Evolutionary conservation across 2,888 invertebrate genomes (phyloP).

Genomic region (Lapara coniferarum): DNA sequence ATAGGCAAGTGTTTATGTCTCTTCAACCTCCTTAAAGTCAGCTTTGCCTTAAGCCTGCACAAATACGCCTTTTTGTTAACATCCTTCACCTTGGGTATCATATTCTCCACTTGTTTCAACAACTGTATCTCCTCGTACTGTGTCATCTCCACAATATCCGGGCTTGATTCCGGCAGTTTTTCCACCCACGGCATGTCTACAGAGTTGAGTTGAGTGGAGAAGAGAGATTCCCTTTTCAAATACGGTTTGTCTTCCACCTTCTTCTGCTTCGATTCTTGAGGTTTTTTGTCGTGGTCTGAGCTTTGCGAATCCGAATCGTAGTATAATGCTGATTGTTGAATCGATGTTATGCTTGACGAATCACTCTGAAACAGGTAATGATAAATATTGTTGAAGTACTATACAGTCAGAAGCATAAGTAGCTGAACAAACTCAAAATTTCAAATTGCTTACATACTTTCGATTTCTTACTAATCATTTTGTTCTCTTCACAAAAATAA

Average conservation of each 20-base stretch:
- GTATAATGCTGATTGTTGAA: slow-evolving; percentile 51
- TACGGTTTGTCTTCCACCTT: slow-evolving; percentile 50
- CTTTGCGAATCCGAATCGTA: slow-evolving; percentile 71
- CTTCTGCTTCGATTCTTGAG: slow-evolving; percentile 45
- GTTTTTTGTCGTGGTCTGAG: slow-evolving; percentile 47
- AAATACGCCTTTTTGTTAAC: slow-evolving; percentile 56
- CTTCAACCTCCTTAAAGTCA: slow-evolving; percentile 68
- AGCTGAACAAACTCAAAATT: no score
- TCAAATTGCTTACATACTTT: no score
- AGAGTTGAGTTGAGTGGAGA: slow-evolving; percentile 64
- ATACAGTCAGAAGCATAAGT: no score
- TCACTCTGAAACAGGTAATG: slow-evolving; percentile 59
- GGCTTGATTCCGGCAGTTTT: slow-evolving; percentile 40
- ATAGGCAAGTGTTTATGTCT: slow-evolving; percentile 72
- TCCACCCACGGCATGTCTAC: slow-evolving; percentile 68
- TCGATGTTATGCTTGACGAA: slow-evolving; percentile 67
- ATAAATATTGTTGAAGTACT: neutral
- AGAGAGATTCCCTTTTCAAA: slow-evolving; percentile 56
- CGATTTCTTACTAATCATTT: no score
- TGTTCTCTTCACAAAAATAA: no score
- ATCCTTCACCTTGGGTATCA: slow-evolving; percentile 64
- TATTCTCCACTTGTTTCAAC: slow-evolving; percentile 68
- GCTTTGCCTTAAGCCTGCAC: slow-evolving; percentile 61
- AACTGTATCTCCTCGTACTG: slow-evolving; percentile 77
- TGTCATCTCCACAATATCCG: slow-evolving; percentile 59